phyloP scores from a whole-genome alignment of 2,113 vertebrate genomes.

The Rhegmatorhina hoffmannsi region DNA sequence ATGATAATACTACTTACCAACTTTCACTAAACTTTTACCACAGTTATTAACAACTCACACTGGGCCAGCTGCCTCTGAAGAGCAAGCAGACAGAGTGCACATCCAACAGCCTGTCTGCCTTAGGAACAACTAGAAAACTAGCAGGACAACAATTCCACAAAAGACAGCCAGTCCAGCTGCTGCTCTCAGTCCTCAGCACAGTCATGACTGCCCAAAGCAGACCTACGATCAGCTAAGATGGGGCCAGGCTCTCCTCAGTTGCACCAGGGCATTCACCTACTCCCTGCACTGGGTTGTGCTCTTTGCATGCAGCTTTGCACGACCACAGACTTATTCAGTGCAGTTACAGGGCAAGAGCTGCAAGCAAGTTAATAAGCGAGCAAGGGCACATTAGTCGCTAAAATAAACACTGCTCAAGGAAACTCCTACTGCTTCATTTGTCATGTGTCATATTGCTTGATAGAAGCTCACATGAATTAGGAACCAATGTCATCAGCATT shows the following conservation, averaged over 20 bases:
- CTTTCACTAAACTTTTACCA: not conserved
- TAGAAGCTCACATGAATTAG: not conserved
- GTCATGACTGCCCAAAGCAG: not conserved
- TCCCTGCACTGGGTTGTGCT: not conserved
- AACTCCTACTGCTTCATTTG: not conserved
- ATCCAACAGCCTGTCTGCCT: not conserved
- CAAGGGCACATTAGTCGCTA: not conserved
- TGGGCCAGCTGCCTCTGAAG: not conserved
- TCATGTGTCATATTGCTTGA: not conserved
- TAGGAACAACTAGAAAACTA: not conserved
- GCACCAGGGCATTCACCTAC: accelerated
- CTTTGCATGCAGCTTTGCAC: not conserved
- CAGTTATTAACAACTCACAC: not conserved
- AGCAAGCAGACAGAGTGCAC: accelerated
- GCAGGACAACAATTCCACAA: not conserved
- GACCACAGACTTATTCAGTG: not conserved
- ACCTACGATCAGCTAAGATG: not conserved
- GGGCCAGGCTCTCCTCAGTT: not conserved
- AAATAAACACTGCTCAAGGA: not conserved
- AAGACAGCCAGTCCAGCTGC: not conserved
- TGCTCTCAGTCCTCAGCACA: not conserved
- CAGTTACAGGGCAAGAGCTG: not conserved
- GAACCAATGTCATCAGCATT: not conserved
- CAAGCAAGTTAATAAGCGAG: not conserved
- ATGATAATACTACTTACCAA: not conserved